phyloP scores from a whole-genome alignment of 2,113 vertebrate genomes.

The Ceratotherium simum region DNA sequence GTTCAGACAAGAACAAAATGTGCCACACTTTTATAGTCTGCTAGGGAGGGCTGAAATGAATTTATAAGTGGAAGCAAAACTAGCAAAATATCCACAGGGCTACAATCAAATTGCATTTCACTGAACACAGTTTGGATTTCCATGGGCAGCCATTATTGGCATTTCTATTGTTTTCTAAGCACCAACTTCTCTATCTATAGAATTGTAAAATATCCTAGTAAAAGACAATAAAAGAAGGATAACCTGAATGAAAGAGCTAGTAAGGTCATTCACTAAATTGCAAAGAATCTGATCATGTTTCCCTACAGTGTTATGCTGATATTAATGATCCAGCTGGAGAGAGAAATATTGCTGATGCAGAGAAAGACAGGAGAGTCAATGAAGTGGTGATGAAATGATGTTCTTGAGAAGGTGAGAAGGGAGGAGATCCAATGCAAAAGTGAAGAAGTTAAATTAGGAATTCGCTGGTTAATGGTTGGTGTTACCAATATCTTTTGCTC shows the following conservation, averaged over 20 bases:
- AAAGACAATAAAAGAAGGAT: not conserved
- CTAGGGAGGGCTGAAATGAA: not conserved
- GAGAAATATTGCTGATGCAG: not conserved
- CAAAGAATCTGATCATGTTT: not conserved
- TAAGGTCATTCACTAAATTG: not conserved
- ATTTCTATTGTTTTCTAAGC: not conserved
- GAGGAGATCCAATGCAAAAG: not conserved
- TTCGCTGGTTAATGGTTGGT: not conserved
- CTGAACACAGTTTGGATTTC: not conserved
- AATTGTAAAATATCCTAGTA: not conserved
- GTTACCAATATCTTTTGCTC: not conserved
- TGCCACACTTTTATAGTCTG: not conserved
- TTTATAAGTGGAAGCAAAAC: not conserved
- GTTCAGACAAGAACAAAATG: not conserved
- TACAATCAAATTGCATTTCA: not conserved
- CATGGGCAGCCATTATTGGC: not conserved
- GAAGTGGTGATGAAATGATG: not conserved
- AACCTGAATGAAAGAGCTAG: not conserved
- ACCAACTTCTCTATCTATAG: not conserved
- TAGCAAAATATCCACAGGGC: not conserved
- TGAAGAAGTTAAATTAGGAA: not conserved
- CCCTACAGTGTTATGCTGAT: not conserved
- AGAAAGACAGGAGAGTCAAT: not conserved
- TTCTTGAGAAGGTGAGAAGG: not conserved
- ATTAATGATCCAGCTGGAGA: not conserved